Percentiles rank a stretch among this genome's conserved stretches.
Evolutionary conservation across 2,113 vertebrate genomes (phyloP).

Genomic region (Esox niger): DNA sequence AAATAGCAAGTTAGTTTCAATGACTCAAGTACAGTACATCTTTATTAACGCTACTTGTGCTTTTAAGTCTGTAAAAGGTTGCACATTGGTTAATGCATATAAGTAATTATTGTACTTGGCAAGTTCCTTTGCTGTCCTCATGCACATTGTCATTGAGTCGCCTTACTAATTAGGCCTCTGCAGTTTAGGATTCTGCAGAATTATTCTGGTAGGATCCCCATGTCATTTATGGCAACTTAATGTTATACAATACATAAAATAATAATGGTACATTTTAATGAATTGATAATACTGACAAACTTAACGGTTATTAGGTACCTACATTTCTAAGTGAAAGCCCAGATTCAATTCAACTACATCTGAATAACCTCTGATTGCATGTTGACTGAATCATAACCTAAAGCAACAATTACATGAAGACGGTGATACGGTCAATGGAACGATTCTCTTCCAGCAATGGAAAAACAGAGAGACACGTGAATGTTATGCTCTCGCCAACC

Average conservation of each 20-base stretch:
- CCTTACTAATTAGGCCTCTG: neutral
- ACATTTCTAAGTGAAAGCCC: slow-evolving; percentile 26
- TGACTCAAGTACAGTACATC: neutral
- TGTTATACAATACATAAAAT: slow-evolving; percentile 27
- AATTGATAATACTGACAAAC: slow-evolving; percentile 28
- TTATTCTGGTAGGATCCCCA: neutral
- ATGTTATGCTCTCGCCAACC: neutral
- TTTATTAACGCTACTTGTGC: slow-evolving; percentile 1
- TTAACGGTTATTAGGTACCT: slow-evolving; percentile 60
- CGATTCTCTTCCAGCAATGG: neutral
- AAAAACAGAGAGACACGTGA: neutral
- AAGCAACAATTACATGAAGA: neutral
- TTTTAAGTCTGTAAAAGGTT: neutral
- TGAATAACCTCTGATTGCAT: neutral
- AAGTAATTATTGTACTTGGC: slow-evolving; percentile 15
- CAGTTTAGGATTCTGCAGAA: neutral
- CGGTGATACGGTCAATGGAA: neutral
- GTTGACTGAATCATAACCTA: neutral
- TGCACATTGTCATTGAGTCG: slow-evolving; percentile 43
- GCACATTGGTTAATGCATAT: neutral
- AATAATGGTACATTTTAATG: slow-evolving; percentile 2
- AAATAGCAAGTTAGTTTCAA: slow-evolving; percentile 21
- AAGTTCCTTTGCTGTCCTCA: slow-evolving; percentile 48
- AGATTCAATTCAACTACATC: slow-evolving; percentile 7
- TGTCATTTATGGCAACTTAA: slow-evolving; percentile 31